Conservation (phyloP, 1,140 invertebrate species). For the Anagrus nilaparvatae region DNA sequence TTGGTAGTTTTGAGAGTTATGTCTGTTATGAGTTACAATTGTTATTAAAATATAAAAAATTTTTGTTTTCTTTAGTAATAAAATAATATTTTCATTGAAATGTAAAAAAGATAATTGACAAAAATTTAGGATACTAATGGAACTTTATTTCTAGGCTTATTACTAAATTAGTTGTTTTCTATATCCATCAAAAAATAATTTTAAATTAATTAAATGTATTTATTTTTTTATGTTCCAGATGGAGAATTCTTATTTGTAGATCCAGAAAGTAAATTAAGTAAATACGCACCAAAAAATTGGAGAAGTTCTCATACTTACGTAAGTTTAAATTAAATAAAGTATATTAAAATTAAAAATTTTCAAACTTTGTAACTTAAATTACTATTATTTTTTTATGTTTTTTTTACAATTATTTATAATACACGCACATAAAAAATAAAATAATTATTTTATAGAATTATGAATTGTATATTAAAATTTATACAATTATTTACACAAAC, state of each 20-base stretch:
- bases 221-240: conserved; percentile 54
- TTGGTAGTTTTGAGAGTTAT: too few species aligned
- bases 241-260: conserved; percentile 92
- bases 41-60: too few species aligned
- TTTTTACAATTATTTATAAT: too few species aligned
- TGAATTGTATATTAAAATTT: neutral
- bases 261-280: conserved; percentile 86
- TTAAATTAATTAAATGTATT: conserved; percentile 25
- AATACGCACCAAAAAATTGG: conserved; percentile 93
- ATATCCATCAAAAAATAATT: too few species aligned
- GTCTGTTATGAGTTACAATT: too few species aligned
- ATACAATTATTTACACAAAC: too few species aligned
- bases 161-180: too few species aligned
- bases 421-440: neutral
- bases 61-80: too few species aligned
- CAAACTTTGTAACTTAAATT: neutral
- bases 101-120: too few species aligned
- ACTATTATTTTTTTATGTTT: neutral
- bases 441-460: neutral
- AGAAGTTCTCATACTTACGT: conserved; percentile 85
- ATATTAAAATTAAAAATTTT: conserved; percentile 1
- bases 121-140: too few species aligned
- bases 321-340: conserved; percentile 47
- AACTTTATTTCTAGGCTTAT: too few species aligned
- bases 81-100: too few species aligned